Evolutionary conservation across 2,113 vertebrate species (phyloP).

Genomic region (Microcebus jonahi): DNA sequence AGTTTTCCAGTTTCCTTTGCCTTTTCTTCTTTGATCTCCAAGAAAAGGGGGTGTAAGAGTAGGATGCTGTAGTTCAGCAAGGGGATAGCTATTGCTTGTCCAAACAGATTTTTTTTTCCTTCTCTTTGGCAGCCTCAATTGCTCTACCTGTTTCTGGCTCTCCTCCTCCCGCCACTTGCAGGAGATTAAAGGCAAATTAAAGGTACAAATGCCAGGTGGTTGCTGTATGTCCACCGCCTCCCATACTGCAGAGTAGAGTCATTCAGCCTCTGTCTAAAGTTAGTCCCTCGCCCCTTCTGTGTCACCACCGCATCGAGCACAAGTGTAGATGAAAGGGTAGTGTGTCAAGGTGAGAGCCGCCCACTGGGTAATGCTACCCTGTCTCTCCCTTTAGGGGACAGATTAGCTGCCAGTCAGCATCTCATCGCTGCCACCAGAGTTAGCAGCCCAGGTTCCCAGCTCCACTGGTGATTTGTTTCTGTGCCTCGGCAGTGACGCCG

Average conservation of each 20-base stretch:
- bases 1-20: slow-evolving; percentile 69
- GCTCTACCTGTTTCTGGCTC: slow-evolving; percentile 76
- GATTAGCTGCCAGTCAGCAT: not conserved
- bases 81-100: slow-evolving; percentile 77
- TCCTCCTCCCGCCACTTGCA: not conserved
- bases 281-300: not conserved
- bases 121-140: slow-evolving; percentile 74
- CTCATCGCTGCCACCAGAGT: slow-evolving; percentile 36
- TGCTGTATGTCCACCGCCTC: not conserved
- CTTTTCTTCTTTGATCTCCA: slow-evolving; percentile 81
- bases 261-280: not conserved
- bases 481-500: not conserved
- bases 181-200: not conserved
- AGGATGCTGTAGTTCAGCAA: slow-evolving; percentile 75
- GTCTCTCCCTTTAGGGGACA: not conserved
- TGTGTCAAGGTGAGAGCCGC: not conserved
- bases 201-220: not conserved
- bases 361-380: not conserved
- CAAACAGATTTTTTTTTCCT: slow-evolving; percentile 74
- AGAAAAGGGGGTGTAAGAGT: slow-evolving; percentile 73
- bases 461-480: slow-evolving; percentile 62
- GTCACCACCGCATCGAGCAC: not conserved
- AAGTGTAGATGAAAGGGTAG: not conserved
- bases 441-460: not conserved
- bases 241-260: not conserved